Evolutionary conservation across 2,797 vertebrate genomes (phyloP).

Genomic region (Chelon labrosus): DNA sequence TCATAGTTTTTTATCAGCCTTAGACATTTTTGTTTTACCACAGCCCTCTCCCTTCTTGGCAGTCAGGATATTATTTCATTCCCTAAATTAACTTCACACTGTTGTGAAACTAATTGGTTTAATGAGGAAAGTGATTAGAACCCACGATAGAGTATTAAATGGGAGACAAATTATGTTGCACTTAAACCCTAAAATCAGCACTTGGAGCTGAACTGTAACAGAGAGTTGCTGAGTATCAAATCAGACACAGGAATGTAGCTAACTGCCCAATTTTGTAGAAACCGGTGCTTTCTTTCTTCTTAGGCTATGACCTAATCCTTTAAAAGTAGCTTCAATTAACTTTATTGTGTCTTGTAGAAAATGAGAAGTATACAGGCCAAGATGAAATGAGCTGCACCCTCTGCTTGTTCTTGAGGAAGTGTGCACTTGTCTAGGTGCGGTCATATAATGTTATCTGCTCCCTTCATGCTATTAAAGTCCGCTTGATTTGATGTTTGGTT

Average conservation of each 20-base stretch:
- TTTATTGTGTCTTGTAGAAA: constrained; percentile 26
- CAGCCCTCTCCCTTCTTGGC: background rate
- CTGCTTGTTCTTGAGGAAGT: too few species aligned
- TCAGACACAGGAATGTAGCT: constrained; percentile 9
- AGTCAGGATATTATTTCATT: constrained; percentile 21
- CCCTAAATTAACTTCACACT: constrained; percentile 35
- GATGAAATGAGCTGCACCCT: too few species aligned
- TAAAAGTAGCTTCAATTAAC: constrained; percentile 30
- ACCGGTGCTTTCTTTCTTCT: constrained; percentile 29
- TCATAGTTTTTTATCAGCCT: too few species aligned
- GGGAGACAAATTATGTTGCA: constrained; percentile 10
- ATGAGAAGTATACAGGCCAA: background rate
- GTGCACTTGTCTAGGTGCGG: too few species aligned
- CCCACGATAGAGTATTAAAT: constrained; percentile 16
- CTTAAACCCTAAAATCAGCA: constrained; percentile 15
- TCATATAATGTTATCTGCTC: too few species aligned
- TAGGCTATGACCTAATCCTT: background rate
- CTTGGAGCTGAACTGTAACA: background rate
- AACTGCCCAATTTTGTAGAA: constrained; percentile 30
- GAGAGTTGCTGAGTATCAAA: constrained; percentile 16
- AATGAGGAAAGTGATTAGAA: constrained; percentile 46
- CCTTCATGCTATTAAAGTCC: too few species aligned
- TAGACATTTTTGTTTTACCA: too few species aligned
- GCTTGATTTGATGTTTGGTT: too few species aligned
- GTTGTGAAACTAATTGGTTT: constrained; percentile 35